Conservation (phyloP, 2,113 vertebrate species). For the Saccopteryx bilineata region DNA sequence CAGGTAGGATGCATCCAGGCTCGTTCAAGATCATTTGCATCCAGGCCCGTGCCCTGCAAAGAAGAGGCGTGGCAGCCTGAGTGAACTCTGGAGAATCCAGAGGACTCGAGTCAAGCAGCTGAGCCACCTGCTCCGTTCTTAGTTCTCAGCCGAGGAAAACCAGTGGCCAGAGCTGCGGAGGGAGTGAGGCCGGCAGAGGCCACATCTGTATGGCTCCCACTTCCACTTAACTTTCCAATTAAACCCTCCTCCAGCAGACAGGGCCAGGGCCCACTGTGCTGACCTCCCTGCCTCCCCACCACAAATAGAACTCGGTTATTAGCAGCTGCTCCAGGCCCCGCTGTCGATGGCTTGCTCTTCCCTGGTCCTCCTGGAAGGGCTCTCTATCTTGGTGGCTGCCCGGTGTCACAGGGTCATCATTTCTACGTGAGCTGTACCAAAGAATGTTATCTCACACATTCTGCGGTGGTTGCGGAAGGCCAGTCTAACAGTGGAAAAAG, state of each 20-base stretch:
- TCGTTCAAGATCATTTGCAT: constrained; percentile 79
- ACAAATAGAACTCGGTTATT: neutral
- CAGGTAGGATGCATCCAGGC: constrained; percentile 7
- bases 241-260: neutral
- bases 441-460: neutral
- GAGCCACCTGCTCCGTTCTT: constrained; percentile 32
- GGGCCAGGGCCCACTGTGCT: neutral
- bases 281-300: neutral
- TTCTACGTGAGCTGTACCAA: neutral
- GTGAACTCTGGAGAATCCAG: neutral
- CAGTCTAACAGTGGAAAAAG: rapidly evolving
- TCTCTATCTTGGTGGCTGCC: neutral
- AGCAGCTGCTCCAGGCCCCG: neutral
- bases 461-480: neutral
- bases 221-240: neutral
- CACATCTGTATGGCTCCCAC: neutral
- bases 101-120: constrained; percentile 21
- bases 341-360: rapidly evolving
- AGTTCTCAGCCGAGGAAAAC: constrained; percentile 58
- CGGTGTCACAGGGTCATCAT: rapidly evolving
- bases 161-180: neutral
- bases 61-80: constrained; percentile 41
- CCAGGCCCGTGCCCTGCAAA: constrained; percentile 33
- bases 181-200: neutral
- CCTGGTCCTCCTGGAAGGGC: neutral